These are phyloP conservation scores for Alviniconcha strummeri DNA, from an alignment of 2,888 invertebrate genomes.

Conservation along the genomic window DNA sequence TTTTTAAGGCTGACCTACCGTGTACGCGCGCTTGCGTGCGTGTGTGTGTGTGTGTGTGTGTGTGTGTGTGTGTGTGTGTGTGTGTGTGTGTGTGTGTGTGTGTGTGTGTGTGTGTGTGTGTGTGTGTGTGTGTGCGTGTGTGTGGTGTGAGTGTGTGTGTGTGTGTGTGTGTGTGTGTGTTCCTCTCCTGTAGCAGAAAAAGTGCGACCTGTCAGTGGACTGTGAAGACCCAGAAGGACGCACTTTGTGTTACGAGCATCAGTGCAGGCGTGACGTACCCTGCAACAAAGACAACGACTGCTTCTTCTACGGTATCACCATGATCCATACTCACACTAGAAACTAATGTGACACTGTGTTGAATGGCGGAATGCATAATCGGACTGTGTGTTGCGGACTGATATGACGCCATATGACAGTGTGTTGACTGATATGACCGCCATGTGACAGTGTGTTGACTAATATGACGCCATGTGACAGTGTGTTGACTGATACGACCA, in stretches of 20 bases:
- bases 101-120: background rate
- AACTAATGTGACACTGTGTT: background rate
- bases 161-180: too few species aligned
- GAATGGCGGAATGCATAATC: too few species aligned
- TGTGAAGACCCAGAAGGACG: background rate
- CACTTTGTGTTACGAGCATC: background rate
- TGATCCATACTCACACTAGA: background rate
- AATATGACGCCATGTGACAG: too few species aligned
- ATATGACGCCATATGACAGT: too few species aligned
- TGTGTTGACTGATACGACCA: too few species aligned
- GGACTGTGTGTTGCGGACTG: too few species aligned
- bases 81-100: too few species aligned
- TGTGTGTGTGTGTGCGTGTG: background rate
- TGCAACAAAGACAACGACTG: slow-evolving; percentile 14
- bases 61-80: background rate
- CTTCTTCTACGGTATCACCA: background rate
- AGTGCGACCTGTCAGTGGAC: background rate
- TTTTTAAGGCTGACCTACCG: background rate
- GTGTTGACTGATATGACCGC: too few species aligned
- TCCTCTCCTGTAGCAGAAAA: too few species aligned
- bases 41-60: background rate
- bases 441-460: too few species aligned
- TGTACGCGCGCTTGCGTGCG: background rate
- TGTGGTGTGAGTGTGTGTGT: background rate
- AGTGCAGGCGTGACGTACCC: background rate